Evolutionary conservation across 2,797 vertebrate species (phyloP).

Genomic region (Ceryle rudis): DNA sequence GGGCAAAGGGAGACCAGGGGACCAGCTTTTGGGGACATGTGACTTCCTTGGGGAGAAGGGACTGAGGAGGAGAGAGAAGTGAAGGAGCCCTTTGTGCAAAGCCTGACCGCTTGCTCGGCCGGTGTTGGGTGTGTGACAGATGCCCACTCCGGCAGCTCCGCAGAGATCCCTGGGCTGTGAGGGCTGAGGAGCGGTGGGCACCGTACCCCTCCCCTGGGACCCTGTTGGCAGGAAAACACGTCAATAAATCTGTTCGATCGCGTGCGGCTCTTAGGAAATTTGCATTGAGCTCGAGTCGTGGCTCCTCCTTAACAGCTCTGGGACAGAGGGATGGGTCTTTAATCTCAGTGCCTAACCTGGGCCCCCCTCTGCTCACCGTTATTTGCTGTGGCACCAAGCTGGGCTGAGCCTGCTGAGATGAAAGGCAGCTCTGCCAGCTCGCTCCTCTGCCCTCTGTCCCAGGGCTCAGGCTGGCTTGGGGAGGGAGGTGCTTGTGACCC

Average conservation of each 20-base stretch:
- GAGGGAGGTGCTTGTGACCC: background rate
- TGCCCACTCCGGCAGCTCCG: rapidly evolving
- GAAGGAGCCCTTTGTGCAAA: background rate
- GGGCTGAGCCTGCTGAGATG: background rate
- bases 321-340: background rate
- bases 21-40: background rate
- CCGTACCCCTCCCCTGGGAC: background rate
- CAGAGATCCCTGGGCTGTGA: background rate
- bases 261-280: background rate
- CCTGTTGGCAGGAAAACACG: background rate
- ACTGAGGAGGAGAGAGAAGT: background rate
- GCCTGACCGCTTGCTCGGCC: background rate
- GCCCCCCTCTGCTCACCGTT: background rate
- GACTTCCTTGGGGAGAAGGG: background rate
- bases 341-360: background rate
- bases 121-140: rapidly evolving
- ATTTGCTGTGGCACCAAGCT: background rate
- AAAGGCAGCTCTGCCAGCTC: background rate
- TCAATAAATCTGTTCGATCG: background rate
- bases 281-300: rapidly evolving
- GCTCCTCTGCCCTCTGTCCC: background rate
- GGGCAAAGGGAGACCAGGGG: background rate
- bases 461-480: rapidly evolving
- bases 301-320: background rate
- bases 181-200: background rate